Evolutionary conservation across 2,113 vertebrate genomes (phyloP), one percentile per base, ranked within the genome.

Genomic region (Marmota flaviventris): DNA sequence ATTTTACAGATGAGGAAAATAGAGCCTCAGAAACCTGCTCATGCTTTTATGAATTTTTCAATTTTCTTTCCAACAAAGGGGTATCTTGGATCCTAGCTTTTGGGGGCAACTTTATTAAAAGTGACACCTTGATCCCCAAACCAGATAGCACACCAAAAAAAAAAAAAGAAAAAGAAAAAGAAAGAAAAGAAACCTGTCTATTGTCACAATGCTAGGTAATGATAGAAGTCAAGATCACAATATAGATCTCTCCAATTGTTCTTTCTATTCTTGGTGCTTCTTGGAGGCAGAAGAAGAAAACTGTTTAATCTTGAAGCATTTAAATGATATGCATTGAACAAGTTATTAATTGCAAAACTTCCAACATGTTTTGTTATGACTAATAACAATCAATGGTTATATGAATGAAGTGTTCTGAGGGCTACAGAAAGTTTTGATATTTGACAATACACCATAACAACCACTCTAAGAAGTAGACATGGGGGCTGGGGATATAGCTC

Each of bases 1-100:
- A 75, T 51, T 78, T 95, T 77, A 42, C 22, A 81, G 65, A 92
- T 39, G 18, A 39, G 53, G 37, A 92, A 92, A 77, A 83, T 61
- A 8, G 22, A 94, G 56, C 78, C 77, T 92, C 83, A 95, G 67
- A 17, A 56, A 70, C 14, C 58, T 73, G 20, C 18, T 82, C 11
- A 56, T 22, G 24, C 58, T 34, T 91, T 96, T 34, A 91, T 48
- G 24, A 95, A 14, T 13, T 51, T 45, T 73, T 85, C 78, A 45
- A 42, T 27, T 34, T 56, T 92, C 32, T 75, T 70, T 83, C 39
- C 51, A 85, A 61, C 7, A 56, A 42, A 8, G 22, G 42, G 25
- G 16, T 56, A 85, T 48, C 34, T 95, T 16, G 45, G 34, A 22
- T 2, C 12, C 32, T 88, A 77, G 42, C 58, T 45, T 51, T 91